A percentile compares a stretch with the other conserved stretches of the same genome.
Conservation (phyloP, 1,140 invertebrate species). For the Heterodera carotae region DNA sequence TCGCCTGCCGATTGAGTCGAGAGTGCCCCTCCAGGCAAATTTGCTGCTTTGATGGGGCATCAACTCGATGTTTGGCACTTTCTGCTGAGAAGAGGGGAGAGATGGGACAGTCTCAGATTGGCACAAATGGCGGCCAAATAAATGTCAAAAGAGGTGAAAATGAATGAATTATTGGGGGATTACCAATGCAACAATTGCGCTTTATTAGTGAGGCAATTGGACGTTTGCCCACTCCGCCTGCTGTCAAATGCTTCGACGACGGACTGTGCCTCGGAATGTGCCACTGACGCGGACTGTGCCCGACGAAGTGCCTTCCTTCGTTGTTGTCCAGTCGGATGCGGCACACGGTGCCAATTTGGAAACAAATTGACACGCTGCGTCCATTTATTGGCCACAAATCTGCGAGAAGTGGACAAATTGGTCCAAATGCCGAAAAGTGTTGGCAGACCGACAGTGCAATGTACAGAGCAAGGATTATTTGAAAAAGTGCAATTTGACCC, state of each 20-base stretch:
- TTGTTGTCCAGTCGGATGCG: conserved; percentile 52
- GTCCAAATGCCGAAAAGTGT: conserved; percentile 18
- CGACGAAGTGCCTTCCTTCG: conserved; percentile 29
- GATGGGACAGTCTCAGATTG: background rate
- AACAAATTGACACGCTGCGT: conserved; percentile 39
- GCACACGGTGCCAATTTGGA: conserved; percentile 43
- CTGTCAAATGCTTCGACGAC: conserved; percentile 40
- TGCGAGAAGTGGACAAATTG: conserved; percentile 39
- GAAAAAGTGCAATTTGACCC: conserved; percentile 45
- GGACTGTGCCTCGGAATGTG: conserved; percentile 49
- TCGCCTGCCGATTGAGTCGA: conserved; percentile 20
- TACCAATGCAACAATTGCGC: background rate
- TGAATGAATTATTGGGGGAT: conserved; percentile 4
- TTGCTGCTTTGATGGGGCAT: conserved; percentile 23
- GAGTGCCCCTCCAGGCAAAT: conserved; percentile 4
- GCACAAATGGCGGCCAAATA: background rate
- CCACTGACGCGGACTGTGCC: conserved; percentile 42
- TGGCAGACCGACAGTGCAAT: conserved; percentile 32
- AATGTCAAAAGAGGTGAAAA: background rate
- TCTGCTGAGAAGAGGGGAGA: background rate
- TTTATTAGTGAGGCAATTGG: background rate
- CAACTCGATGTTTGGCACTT: conserved; percentile 1
- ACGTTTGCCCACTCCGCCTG: conserved; percentile 38
- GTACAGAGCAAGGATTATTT: conserved; percentile 38
- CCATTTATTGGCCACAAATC: conserved; percentile 43